phyloP scores from a whole-genome alignment of 2,888 invertebrate genomes.

The Muscina levida region DNA sequence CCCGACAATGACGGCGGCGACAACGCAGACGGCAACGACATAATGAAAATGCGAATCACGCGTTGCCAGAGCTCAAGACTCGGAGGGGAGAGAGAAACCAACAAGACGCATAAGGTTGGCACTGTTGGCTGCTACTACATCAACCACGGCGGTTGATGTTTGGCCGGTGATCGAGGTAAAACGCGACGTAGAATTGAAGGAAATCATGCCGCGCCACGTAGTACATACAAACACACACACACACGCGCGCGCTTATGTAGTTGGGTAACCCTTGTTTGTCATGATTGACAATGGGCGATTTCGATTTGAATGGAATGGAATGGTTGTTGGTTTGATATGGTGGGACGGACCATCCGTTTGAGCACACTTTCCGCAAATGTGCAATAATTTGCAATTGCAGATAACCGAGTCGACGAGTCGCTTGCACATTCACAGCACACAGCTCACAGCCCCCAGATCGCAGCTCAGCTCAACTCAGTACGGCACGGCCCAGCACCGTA shows the following conservation, averaged over 20 bases:
- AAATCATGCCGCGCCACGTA: no score
- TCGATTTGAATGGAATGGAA: no score
- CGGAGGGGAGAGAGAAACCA: neutral
- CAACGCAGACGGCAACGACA: slow-evolving; percentile 55
- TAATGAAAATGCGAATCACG: slow-evolving; percentile 64
- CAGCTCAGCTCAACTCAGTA: no score
- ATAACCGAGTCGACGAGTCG: slow-evolving; percentile 14
- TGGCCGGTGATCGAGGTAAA: neutral
- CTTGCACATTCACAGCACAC: slow-evolving; percentile 21
- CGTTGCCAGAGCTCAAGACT: slow-evolving; percentile 44
- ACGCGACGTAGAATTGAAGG: no score
- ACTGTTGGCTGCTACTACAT: neutral
- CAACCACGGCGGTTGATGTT: slow-evolving; percentile 2
- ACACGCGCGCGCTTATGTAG: no score
- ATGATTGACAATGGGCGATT: no score
- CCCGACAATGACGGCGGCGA: slow-evolving; percentile 27
- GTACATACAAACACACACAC: no score
- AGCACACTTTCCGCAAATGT: slow-evolving; percentile 28
- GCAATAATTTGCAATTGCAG: slow-evolving; percentile 35
- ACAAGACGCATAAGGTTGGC: slow-evolving; percentile 22
- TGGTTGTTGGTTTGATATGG: no score
- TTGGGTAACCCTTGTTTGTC: no score
- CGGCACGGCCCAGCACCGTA: no score
- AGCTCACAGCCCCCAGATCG: no score
- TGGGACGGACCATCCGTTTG: slow-evolving; percentile 15